Evolutionary conservation across 2,113 vertebrate genomes (phyloP).

Genomic region (Leptodactylus fuscus): DNA sequence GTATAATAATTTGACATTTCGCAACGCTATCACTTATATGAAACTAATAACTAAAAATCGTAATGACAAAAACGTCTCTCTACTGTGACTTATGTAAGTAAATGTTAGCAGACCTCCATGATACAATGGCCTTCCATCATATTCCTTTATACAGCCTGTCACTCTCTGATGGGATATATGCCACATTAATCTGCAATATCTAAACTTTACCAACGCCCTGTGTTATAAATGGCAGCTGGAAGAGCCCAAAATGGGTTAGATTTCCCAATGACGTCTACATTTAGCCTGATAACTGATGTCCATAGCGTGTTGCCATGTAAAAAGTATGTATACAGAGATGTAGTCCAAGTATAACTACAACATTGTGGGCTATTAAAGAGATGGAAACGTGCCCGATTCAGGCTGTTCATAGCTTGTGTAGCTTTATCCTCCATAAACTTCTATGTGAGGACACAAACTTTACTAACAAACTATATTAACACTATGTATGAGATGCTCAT

Average conservation of each 20-base stretch:
- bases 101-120: background rate
- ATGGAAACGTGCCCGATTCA: too few relatives aligned
- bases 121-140: background rate
- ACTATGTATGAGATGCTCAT: too few relatives aligned
- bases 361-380: background rate
- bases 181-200: background rate
- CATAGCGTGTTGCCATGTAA: background rate
- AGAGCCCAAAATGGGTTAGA: too few relatives aligned
- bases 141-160: background rate
- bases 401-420: too few relatives aligned
- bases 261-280: background rate
- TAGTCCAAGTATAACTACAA: too few relatives aligned
- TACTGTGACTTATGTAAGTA: background rate
- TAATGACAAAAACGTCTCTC: background rate
- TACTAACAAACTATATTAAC: too few relatives aligned
- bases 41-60: background rate
- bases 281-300: background rate
- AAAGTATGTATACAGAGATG: too few relatives aligned
- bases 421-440: too few relatives aligned
- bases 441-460: too few relatives aligned
- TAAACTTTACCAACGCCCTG: too few relatives aligned
- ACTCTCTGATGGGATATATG: background rate
- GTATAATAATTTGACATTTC: background rate
- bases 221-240: too few relatives aligned
- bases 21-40: background rate